These are phyloP conservation scores for Diogma glabrata DNA, from an alignment of 2,888 invertebrate species.

Conservation along the genomic window DNA sequence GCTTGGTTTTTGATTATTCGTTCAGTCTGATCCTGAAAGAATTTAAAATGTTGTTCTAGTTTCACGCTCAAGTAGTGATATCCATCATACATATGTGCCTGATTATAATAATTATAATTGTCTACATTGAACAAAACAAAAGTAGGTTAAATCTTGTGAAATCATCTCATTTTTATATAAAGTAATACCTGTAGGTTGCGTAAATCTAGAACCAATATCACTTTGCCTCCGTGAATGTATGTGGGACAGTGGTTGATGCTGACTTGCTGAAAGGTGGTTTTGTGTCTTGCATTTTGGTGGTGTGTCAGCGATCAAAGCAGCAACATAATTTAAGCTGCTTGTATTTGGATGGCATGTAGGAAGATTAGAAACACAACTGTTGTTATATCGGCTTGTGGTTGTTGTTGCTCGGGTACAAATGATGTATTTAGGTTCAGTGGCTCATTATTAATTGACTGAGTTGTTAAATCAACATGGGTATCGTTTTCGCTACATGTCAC, in stretches of 20 bases:
- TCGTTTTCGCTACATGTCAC: not conserved
- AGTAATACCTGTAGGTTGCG: not conserved
- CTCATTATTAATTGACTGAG: not conserved
- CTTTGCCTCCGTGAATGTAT: not conserved
- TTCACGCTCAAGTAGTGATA: not conserved
- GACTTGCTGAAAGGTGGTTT: too few species aligned
- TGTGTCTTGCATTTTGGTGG: too few species aligned
- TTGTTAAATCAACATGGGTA: not conserved
- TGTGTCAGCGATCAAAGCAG: too few species aligned
- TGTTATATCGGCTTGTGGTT: not conserved
- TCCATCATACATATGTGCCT: not conserved
- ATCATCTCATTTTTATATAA: too few species aligned
- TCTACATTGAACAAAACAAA: too few species aligned
- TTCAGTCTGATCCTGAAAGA: not conserved
- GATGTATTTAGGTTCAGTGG: not conserved
- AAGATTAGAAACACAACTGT: not conserved
- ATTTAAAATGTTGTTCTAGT: not conserved
- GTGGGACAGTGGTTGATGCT: not conserved
- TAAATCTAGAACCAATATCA: not conserved
- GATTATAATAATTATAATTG: not conserved
- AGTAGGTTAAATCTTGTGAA: too few species aligned
- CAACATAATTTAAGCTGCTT: too few species aligned
- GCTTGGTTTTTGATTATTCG: not conserved
- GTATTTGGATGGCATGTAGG: too few species aligned
- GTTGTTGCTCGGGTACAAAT: not conserved